phyloP scores from a whole-genome alignment of 2,113 vertebrate species.

The Raphicerus campestris region DNA sequence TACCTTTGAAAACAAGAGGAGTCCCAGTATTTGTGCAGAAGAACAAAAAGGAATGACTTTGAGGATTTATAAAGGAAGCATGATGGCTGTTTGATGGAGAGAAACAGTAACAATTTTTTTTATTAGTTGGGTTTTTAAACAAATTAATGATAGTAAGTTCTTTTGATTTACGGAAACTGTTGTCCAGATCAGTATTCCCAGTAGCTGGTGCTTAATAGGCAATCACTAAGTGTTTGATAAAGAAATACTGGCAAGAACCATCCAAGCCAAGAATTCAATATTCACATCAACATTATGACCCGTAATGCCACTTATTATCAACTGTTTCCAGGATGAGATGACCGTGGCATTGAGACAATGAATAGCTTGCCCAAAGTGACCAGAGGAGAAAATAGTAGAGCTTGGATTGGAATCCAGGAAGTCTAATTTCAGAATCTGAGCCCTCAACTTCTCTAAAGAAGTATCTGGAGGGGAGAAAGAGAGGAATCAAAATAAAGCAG shows the following conservation, averaged over 20 bases:
- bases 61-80: background rate
- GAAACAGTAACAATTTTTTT: background rate
- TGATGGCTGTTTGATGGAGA: background rate
- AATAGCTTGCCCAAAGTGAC: background rate
- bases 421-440: background rate
- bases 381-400: accelerated
- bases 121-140: background rate
- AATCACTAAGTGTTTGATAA: background rate
- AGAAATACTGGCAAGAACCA: background rate
- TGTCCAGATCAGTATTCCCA: accelerated
- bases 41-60: conserved; percentile 6
- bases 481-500: background rate
- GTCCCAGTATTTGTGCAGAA: background rate
- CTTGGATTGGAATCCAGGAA: background rate
- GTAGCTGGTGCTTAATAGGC: accelerated
- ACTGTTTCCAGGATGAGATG: too few relatives aligned
- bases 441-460: background rate
- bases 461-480: background rate
- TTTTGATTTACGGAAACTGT: background rate
- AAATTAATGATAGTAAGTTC: background rate
- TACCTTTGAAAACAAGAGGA: conserved; percentile 37
- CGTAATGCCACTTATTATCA: too few relatives aligned
- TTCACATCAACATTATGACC: accelerated
- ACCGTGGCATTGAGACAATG: accelerated
- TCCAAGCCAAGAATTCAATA: background rate